Evolutionary conservation across 1,140 invertebrate genomes (phyloP), one percentile per base, ranked within the genome.

Genomic region (Macrobrachium rosenbergii): DNA sequence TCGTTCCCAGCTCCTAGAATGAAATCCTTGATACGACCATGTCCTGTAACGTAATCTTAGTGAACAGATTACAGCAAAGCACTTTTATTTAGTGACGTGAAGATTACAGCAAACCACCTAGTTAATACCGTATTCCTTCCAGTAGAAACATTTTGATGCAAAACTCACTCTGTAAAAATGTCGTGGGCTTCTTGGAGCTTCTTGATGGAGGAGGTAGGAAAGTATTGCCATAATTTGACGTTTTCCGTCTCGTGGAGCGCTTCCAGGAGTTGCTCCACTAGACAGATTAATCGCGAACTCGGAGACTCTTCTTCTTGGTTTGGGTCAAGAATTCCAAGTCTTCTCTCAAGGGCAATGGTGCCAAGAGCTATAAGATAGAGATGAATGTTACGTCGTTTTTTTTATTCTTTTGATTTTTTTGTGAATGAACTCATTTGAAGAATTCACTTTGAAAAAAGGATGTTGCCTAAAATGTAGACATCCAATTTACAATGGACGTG

Each of bases 221-320:
- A 87, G 72, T 87, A 87, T 79, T 87, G 78, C 85, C 85, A 87
- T 37, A 87, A n/a, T 19, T 87, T 87, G 5, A 87, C 69, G 59
- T 87, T 87, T 43, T 87, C 85, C 0, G 85, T 87, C 28, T 87
- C 78, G 59, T 87, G 79, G 12, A 87, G 72, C 8, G 85, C 77
- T 19, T 21, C 69, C 23, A 87, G 78, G 11, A 87, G 60, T 59
- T 87, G 85, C 58, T 87, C 75, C 67, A 60, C 85, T 43, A 82
- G n/a, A 64, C 21, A 59, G 17, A 87, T 76, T 23, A 87, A 79
- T 17, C 64, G 67, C 58, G 79, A 19, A 16, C 59, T 45, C 19
- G 69, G 58, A 5, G 45, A 14, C 19, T 11, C 12, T 6, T 37
- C 62, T 64, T n/a, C 23, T 63, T 19, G 21, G 28, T 80, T 19